Conservation (phyloP, 2,113 vertebrate species). For the Corythaixoides concolor region DNA sequence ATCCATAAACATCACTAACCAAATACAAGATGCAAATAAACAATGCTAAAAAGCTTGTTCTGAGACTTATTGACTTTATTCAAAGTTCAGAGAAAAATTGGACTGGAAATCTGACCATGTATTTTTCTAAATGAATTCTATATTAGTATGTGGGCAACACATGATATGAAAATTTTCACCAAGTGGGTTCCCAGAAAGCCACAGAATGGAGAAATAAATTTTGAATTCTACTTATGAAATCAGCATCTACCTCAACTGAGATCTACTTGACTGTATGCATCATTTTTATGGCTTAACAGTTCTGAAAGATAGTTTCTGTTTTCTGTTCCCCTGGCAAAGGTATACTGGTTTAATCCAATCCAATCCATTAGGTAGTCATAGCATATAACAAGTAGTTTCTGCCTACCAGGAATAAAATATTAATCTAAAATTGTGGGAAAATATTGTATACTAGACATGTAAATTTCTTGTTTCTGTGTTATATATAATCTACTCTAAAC, state of each 20-base stretch:
- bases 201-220: background rate
- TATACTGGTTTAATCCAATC: background rate
- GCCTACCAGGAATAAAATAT: background rate
- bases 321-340: background rate
- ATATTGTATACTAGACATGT: background rate
- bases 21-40: background rate
- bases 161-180: background rate
- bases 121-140: background rate
- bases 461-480: background rate
- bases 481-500: background rate
- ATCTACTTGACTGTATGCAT: background rate
- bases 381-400: background rate
- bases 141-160: background rate
- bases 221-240: background rate
- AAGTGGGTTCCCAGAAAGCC: background rate
- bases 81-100: background rate
- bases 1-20: background rate
- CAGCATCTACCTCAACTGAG: background rate
- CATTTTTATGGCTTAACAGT: background rate
- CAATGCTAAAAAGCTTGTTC: fast-evolving
- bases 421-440: background rate
- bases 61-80: background rate
- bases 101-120: background rate
- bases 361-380: background rate
- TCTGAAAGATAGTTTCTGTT: background rate